These are phyloP conservation scores for Mycalesis mineus DNA, from an alignment of 2,888 invertebrate genomes.

Conservation along the genomic window DNA sequence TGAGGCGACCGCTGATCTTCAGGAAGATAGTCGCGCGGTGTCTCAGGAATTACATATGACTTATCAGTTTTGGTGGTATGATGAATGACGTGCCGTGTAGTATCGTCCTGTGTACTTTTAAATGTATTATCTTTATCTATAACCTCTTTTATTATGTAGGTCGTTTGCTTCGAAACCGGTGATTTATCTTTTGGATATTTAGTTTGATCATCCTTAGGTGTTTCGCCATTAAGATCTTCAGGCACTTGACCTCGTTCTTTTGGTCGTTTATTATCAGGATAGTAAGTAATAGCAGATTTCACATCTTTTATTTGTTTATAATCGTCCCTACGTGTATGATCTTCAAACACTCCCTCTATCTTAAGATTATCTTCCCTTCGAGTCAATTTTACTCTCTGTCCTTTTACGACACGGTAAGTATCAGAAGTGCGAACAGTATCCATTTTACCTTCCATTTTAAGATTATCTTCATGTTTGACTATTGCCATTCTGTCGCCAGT, in stretches of 20 bases:
- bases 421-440: conserved; percentile 74
- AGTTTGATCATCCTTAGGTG: conserved; percentile 14
- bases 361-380: conserved; percentile 78
- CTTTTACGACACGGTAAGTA: conserved; percentile 74
- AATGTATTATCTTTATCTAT: conserved; percentile 8
- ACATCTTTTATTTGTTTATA: conserved; percentile 77
- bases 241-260: conserved; percentile 62
- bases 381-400: conserved; percentile 74
- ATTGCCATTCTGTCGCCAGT: conserved; percentile 73
- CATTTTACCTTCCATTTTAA: conserved; percentile 81
- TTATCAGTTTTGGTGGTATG: not conserved
- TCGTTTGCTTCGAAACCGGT: conserved; percentile 35
- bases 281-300: conserved; percentile 74
- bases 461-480: conserved; percentile 80
- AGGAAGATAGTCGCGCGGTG: not conserved
- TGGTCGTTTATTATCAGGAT: conserved; percentile 72
- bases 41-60: not conserved
- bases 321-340: conserved; percentile 77
- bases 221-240: conserved; percentile 23
- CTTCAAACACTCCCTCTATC: conserved; percentile 82
- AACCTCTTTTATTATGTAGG: conserved; percentile 6
- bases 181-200: conserved; percentile 26
- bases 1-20: conserved; percentile 4
- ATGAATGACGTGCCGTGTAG: conserved; percentile 5
- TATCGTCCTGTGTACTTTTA: conserved; percentile 10